Conservation (phyloP, 2,888 invertebrate genomes). For the Embidobia sp. region DNA sequence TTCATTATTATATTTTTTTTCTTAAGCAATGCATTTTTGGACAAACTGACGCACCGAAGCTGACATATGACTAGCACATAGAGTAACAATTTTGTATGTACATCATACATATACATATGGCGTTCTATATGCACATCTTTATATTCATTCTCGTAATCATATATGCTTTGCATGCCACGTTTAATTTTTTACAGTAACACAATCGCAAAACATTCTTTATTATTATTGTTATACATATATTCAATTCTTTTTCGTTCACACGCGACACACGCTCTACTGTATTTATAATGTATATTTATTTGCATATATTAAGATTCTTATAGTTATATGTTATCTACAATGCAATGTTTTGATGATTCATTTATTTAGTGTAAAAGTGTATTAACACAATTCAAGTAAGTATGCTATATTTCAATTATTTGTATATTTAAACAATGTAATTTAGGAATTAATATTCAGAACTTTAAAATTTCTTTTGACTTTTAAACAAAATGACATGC, state of each 20-base stretch:
- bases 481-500: too few relatives aligned
- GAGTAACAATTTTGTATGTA: constrained; percentile 56
- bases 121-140: constrained; percentile 42
- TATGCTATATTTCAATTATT: constrained; percentile 15
- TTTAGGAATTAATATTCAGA: too few relatives aligned
- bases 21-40: constrained; percentile 57
- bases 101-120: constrained; percentile 55
- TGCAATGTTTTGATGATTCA: constrained; percentile 37
- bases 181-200: constrained; percentile 55
- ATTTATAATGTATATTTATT: constrained; percentile 34
- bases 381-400: constrained; percentile 2
- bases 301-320: constrained; percentile 9
- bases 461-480: too few relatives aligned
- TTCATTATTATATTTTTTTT: constrained; percentile 45
- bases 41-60: constrained; percentile 56
- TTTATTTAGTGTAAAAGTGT: constrained; percentile 5
- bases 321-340: constrained; percentile 57
- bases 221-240: constrained; percentile 31
- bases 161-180: constrained; percentile 33
- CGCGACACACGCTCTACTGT: constrained; percentile 10
- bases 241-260: constrained; percentile 16
- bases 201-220: constrained; percentile 13
- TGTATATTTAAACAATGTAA: too few relatives aligned
- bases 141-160: constrained; percentile 31
- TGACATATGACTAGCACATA: constrained; percentile 59